Evolutionary conservation across 2,888 invertebrate genomes (phyloP).

Genomic region (Mesoligia furuncula): DNA sequence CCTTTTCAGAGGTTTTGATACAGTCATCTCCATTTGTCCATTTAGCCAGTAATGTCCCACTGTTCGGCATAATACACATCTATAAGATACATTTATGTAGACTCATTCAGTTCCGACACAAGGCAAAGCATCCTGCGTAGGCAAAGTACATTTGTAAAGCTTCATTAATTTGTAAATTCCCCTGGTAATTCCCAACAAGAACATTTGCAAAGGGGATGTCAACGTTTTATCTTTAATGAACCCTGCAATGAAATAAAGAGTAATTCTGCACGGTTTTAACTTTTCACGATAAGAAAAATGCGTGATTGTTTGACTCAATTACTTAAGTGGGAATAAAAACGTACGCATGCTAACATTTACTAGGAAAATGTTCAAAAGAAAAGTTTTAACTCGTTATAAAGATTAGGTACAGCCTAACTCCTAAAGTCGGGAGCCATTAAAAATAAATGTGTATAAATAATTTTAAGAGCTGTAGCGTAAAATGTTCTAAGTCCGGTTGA

Average conservation of each 20-base stretch:
- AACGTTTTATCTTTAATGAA: constrained; percentile 42
- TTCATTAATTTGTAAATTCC: constrained; percentile 52
- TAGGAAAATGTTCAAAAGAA: constrained; percentile 21
- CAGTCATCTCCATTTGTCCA: too few relatives aligned
- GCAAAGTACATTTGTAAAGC: constrained; percentile 37
- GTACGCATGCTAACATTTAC: constrained; percentile 20
- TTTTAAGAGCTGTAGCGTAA: constrained; percentile 39
- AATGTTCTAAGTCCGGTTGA: constrained; percentile 51
- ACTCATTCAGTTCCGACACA: not conserved
- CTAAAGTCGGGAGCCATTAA: constrained; percentile 41
- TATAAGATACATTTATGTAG: not conserved
- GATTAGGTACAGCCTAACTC: constrained; percentile 38
- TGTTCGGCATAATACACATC: not conserved
- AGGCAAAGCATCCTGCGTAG: constrained; percentile 2
- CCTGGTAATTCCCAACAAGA: constrained; percentile 42
- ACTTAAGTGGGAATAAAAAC: constrained; percentile 33
- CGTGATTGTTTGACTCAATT: constrained; percentile 34
- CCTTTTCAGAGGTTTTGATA: not conserved
- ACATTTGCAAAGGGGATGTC: constrained; percentile 38
- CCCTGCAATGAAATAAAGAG: constrained; percentile 28
- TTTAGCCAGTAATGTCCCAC: not conserved
- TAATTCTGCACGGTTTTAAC: constrained; percentile 31
- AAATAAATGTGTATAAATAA: constrained; percentile 56
- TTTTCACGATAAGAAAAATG: constrained; percentile 36
- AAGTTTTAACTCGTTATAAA: constrained; percentile 39